These are phyloP conservation scores for Philonicus albiceps DNA, from an alignment of 2,888 invertebrate genomes.

Conservation along the genomic window DNA sequence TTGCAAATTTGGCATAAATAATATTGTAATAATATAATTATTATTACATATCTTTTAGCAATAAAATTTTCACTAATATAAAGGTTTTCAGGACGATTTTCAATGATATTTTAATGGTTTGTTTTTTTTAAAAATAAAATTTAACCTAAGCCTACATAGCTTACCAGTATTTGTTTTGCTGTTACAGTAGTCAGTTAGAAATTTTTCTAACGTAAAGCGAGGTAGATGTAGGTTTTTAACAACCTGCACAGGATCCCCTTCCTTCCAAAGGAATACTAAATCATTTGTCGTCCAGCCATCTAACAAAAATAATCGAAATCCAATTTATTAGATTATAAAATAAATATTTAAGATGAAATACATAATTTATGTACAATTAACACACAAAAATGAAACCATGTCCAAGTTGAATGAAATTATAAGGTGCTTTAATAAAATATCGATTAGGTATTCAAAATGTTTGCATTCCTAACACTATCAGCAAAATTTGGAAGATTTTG, in stretches of 20 bases:
- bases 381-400: neutral
- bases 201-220: slow-evolving; percentile 93
- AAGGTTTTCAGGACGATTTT: neutral
- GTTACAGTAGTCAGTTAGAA: slow-evolving; percentile 94
- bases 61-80: too few relatives aligned
- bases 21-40: too few relatives aligned
- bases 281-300: slow-evolving; percentile 98
- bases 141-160: neutral
- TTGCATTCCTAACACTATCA: neutral
- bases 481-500: neutral
- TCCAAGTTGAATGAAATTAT: neutral
- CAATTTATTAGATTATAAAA: neutral
- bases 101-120: neutral
- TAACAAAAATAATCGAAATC: slow-evolving; percentile 59
- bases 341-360: neutral
- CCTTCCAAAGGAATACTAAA: slow-evolving; percentile 95
- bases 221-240: slow-evolving; percentile 93
- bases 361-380: neutral
- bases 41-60: too few relatives aligned
- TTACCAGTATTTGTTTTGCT: slow-evolving; percentile 95
- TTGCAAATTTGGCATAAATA: too few relatives aligned
- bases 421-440: neutral
- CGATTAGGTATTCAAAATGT: neutral
- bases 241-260: slow-evolving; percentile 94
- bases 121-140: neutral